Conservation (phyloP, 2,888 invertebrate species). For the Pecten maximus region DNA sequence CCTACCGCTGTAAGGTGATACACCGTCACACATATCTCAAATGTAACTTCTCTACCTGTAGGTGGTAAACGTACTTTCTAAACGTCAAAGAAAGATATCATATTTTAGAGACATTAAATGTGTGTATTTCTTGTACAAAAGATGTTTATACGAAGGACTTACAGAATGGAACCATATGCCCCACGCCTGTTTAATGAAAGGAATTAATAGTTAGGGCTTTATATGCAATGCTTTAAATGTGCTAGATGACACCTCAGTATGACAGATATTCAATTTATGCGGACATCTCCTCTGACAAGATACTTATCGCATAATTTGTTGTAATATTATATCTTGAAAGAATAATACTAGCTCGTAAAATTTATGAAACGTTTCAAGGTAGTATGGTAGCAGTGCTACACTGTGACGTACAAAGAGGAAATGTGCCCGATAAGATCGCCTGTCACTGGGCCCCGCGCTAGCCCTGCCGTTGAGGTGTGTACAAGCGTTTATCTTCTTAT, state of each 20-base stretch:
- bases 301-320: conserved; percentile 59
- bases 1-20: not conserved
- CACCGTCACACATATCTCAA: not conserved
- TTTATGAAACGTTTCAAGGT: conserved; percentile 41
- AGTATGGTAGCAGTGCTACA: conserved; percentile 43
- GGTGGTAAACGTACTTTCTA: conserved; percentile 33
- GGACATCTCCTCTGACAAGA: conserved; percentile 49
- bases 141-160: conserved; percentile 30
- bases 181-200: conserved; percentile 33
- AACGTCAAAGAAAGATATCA: conserved; percentile 35
- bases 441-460: conserved; percentile 43
- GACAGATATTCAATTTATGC: conserved; percentile 53
- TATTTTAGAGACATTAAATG: conserved; percentile 30
- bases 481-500: conserved; percentile 28
- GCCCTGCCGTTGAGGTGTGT: conserved; percentile 33
- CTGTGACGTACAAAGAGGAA: conserved; percentile 45
- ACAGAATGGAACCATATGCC: conserved; percentile 33
- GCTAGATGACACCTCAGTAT: conserved; percentile 40
- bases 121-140: conserved; percentile 35
- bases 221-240: conserved; percentile 35
- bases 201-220: conserved; percentile 33
- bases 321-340: conserved; percentile 52
- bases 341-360: conserved; percentile 54
- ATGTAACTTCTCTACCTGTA: conserved; percentile 25
- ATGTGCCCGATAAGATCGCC: conserved; percentile 49